Evolutionary conservation across 2,888 invertebrate genomes (phyloP).

Genomic region (Hirtodrosophila trivittata): DNA sequence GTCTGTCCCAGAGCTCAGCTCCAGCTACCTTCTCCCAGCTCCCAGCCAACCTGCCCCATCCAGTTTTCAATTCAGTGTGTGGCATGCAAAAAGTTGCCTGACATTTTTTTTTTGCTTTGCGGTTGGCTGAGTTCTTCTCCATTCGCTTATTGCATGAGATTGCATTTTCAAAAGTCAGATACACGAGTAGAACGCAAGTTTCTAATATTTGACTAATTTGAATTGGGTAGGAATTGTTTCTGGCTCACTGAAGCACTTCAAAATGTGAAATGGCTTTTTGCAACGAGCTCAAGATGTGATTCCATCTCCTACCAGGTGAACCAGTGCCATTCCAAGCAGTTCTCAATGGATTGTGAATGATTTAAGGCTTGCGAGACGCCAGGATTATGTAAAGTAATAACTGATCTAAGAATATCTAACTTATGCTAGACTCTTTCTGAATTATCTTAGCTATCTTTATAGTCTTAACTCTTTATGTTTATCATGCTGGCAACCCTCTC

Average conservation of each 20-base stretch:
- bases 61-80: constrained; percentile 23
- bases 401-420: too few relatives aligned
- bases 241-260: constrained; percentile 42
- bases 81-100: constrained; percentile 50
- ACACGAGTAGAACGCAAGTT: constrained; percentile 50
- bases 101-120: constrained; percentile 45
- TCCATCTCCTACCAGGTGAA: constrained; percentile 7
- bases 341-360: too few relatives aligned
- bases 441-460: too few relatives aligned
- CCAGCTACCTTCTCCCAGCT: background rate
- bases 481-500: too few relatives aligned
- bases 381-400: too few relatives aligned
- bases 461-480: too few relatives aligned
- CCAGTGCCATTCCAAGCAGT: too few relatives aligned
- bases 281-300: constrained; percentile 13
- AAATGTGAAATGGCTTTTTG: constrained; percentile 19
- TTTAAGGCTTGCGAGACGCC: too few relatives aligned
- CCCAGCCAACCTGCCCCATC: background rate
- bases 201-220: constrained; percentile 67
- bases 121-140: constrained; percentile 49
- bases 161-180: constrained; percentile 51
- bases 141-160: constrained; percentile 56
- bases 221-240: constrained; percentile 55
- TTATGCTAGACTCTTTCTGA: too few relatives aligned
- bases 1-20: constrained; percentile 17